Evolutionary conservation across 2,113 vertebrate genomes (phyloP).

Genomic region (human (Homo sapiens)): DNA sequence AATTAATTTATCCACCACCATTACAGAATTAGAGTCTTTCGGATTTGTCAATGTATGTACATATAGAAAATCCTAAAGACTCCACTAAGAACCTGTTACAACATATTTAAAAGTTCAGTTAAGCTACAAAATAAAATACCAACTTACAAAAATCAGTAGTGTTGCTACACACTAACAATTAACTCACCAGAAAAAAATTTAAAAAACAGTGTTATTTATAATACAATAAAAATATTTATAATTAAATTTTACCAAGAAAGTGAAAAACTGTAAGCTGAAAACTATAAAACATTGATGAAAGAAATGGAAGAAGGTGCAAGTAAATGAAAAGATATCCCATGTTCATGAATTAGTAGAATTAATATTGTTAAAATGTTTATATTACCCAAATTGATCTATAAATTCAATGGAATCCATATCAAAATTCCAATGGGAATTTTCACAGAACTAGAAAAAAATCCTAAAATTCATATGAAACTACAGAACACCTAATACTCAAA

Average conservation of each 20-base stretch:
- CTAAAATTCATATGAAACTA: not conserved
- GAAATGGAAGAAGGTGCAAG: not conserved
- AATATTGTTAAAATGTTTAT: not conserved
- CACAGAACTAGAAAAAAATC: not conserved
- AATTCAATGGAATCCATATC: not conserved
- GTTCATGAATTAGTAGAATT: not conserved
- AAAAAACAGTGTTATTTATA: not conserved
- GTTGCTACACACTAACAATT: not conserved
- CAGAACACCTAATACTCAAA: not conserved
- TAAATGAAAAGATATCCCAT: not conserved
- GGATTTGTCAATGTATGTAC: not conserved
- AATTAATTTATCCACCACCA: not conserved
- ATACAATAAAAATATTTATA: not conserved
- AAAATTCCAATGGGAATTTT: not conserved
- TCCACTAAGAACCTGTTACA: not conserved
- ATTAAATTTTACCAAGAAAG: not conserved
- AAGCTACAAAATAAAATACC: not conserved
- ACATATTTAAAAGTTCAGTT: not conserved
- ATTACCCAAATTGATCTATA: not conserved
- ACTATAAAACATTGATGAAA: not conserved
- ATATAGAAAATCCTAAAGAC: not conserved
- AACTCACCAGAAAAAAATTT: not conserved
- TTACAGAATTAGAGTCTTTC: not conserved
- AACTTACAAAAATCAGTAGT: not conserved
- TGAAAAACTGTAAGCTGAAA: not conserved